phyloP scores from a whole-genome alignment of 2,797 vertebrate genomes.

The Tinamus major region DNA sequence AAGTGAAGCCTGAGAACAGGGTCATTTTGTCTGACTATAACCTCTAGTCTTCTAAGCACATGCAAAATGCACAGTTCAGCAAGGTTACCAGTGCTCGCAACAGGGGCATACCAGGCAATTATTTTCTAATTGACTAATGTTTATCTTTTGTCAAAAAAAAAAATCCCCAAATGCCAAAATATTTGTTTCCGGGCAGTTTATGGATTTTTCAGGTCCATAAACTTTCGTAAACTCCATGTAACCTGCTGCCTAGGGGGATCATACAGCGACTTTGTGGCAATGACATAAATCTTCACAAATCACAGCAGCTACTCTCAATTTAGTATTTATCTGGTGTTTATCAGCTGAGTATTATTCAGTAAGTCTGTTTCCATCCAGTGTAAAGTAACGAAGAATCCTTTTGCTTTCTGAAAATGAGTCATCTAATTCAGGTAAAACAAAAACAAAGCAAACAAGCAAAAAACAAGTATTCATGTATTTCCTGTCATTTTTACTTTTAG shows the following conservation, averaged over 20 bases:
- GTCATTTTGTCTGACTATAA: rapidly evolving
- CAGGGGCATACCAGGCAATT: rapidly evolving
- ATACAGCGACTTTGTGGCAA: neutral
- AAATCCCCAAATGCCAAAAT: rapidly evolving
- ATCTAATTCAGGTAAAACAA: too few species aligned
- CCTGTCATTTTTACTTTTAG: neutral
- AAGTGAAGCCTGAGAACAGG: rapidly evolving
- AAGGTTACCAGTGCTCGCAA: rapidly evolving
- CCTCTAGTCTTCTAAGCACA: rapidly evolving
- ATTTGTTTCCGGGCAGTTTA: rapidly evolving
- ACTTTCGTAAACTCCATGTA: neutral
- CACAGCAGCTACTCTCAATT: rapidly evolving
- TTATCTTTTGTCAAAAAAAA: neutral
- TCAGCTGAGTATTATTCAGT: neutral
- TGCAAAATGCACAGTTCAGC: rapidly evolving
- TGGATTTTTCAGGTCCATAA: neutral
- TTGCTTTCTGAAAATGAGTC: neutral
- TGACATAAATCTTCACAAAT: neutral
- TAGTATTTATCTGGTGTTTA: neutral
- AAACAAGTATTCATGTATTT: neutral
- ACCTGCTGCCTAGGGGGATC: rapidly evolving
- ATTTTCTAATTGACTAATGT: rapidly evolving
- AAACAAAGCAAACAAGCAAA: too few species aligned
- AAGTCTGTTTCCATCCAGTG: neutral
- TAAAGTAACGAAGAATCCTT: neutral